Evolutionary conservation across 37 sponge, comb jelly and placozoan genomes (phyloP).

Genomic region (Eunapius fragilis): DNA sequence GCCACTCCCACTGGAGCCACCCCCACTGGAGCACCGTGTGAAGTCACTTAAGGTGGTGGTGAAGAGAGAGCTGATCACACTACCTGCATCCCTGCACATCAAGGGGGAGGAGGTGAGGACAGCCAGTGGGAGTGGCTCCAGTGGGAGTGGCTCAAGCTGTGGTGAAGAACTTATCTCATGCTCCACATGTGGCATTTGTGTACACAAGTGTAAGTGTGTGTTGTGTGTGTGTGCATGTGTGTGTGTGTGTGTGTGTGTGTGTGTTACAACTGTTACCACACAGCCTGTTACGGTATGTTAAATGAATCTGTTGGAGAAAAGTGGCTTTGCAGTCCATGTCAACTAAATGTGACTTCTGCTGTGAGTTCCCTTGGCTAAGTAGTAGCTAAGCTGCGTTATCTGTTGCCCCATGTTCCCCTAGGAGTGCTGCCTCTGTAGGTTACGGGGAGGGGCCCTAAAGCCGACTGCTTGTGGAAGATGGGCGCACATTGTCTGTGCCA

Average conservation of each 20-base stretch:
- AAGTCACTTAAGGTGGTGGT: conserved; percentile 48
- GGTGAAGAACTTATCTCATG: conserved; percentile 48
- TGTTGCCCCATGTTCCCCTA: neutral
- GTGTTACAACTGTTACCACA: no score
- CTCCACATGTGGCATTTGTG: conserved; percentile 52
- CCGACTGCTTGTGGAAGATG: conserved; percentile 64
- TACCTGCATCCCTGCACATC: conserved; percentile 14
- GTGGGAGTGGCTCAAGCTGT: neutral
- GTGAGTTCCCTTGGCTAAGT: neutral
- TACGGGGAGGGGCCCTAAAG: conserved; percentile 94
- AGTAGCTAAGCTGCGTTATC: no score
- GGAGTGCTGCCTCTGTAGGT: conserved; percentile 83
- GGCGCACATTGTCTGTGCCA: conserved; percentile 89
- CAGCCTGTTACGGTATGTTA: conserved; percentile 82
- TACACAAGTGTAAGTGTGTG: conserved; percentile 67
- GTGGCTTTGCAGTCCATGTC: conserved; percentile 81
- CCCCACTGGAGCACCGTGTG: neutral
- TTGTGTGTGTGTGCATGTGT: no score
- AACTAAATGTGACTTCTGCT: conserved; percentile 29
- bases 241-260: no score
- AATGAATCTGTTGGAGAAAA: neutral
- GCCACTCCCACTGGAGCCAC: neutral
- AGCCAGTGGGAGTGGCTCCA: no score
- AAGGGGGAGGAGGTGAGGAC: neutral
- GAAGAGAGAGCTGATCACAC: conserved; percentile 42